A percentile compares a stretch with the other conserved stretches of the same genome.
These are phyloP conservation scores for Pecten maximus DNA, from an alignment of 2,888 invertebrate genomes.

Conservation along the genomic window DNA sequence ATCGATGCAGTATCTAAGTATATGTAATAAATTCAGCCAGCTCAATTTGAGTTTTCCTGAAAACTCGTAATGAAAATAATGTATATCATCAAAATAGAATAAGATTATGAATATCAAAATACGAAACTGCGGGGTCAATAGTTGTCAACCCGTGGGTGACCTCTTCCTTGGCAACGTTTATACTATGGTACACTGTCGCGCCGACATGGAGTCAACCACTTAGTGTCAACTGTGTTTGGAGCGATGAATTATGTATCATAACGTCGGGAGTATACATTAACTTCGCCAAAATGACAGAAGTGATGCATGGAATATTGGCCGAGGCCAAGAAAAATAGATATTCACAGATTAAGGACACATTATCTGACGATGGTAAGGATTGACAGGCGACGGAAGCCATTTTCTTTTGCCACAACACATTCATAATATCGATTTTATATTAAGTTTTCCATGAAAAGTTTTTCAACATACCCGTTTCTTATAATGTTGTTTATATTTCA, in stretches of 20 bases:
- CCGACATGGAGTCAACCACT: constrained; percentile 27
- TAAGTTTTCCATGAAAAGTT: background rate
- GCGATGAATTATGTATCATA: constrained; percentile 13
- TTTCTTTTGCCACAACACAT: background rate
- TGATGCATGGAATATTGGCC: constrained; percentile 76
- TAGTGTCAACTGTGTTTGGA: constrained; percentile 14
- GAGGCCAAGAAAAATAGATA: constrained; percentile 79
- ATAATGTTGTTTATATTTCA: constrained; percentile 63
- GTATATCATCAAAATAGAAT: background rate
- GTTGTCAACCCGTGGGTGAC: constrained; percentile 15
- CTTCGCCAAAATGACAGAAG: constrained; percentile 74
- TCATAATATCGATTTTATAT: constrained; percentile 9
- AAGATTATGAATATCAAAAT: background rate
- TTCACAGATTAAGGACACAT: constrained; percentile 73
- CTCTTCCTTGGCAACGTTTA: constrained; percentile 72
- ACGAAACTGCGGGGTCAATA: constrained; percentile 27
- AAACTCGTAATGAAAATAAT: background rate
- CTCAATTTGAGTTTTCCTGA: background rate
- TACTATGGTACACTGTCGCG: constrained; percentile 54
- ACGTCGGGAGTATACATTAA: constrained; percentile 10
- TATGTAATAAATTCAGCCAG: background rate
- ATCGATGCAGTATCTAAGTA: too few relatives aligned
- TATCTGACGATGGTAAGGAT: constrained; percentile 79
- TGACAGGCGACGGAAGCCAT: background rate
- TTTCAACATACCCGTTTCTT: background rate